Base-by-base conservation (phyloP, 2,888 invertebrate species). In the Trisateles emortualis region DNA sequence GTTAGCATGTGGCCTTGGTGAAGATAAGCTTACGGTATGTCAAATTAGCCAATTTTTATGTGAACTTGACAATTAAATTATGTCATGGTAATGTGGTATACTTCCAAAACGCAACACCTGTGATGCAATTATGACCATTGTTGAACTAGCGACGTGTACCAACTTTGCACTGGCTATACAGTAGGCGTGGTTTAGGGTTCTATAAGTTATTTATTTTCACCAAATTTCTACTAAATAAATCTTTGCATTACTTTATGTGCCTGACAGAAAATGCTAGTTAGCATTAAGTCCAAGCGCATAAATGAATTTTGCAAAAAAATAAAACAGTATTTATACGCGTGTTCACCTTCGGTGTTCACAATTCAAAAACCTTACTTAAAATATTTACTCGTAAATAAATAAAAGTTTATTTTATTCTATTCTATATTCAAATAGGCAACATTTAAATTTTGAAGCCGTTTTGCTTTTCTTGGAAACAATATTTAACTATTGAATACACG, bases 21-120 rank as follows among this genome's bases (percentile, higher is more conserved):
- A 17, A 19, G 48, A 53, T 43, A 48, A 43, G 33, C 11, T 26
- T 33, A 14, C 16, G 39, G 44, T 35, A 54, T 44, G 33, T 0
- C 38, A 24, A 11, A 44, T 54, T 54, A 54, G 48, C 53, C 38
- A 38, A 49, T 44, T 16, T n/a, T 17, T 45, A 22, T 17, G 35
- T 32, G 36, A 43, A 24, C 24, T 44, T 49, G 38, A 26, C 38
- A 32, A 32, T 45, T 33, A 45, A 36, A 45, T 52, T 52, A 42
- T 52, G 39, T 51, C 44, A 44, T 6, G 11, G n/a, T n/a, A n/a
- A n/a, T n/a, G n/a, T n/a, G n/a, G 3, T 1, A n/a, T 16, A 42
- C 14, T 29, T 38, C 5, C n/a, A 19, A 13, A 5, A 42, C 5
- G 10, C 24, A 10, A 24, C 26, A 10, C 1, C 10, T 16, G 16